Base-by-base conservation (phyloP, 2,888 invertebrate genomes). In the Pseudolycoriella hygida region DNA sequence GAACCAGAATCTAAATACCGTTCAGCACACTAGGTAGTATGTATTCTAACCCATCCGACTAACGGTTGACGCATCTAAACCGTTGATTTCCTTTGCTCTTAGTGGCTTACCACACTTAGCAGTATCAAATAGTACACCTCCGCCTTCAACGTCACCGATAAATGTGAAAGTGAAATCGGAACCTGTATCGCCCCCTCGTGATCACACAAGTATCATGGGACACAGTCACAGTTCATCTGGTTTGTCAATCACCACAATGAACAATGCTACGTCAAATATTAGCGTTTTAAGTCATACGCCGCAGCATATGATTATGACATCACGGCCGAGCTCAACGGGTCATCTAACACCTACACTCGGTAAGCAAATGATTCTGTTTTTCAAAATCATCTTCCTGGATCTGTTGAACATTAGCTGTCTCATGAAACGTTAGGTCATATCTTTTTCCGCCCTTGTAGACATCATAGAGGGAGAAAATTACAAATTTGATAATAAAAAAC, bases 111-210 rank as follows among this genome's bases (percentile, higher is more conserved):
- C 85, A 55, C 84, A 84, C 56, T 69, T 86, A 57, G 73, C 77
- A 49, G 77, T 79, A 53, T 76, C 79, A 52, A 84, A 83, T 59
- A 83, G 82, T 56, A 79, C 79, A 52, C 78, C 78, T 51, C 67
- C 67, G 48, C 81, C 84, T 46, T 76, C 82, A 48, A 76, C 77
- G 53, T 83, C 84, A 54, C 87, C 88, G 25, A 72, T 80, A 60
- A 80, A 84, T 55, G 78, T 90, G 53, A 87, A 87, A 67, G 87
- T 93, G 62, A 93, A 93, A 68, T 88, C 90, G 55, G 93, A 94
- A 65, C 93, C 93, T 19, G 89, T 92, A 60, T 92, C 92, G 53
- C 93, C 93, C 39, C 90, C 90, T 3, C 76, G 92, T 50, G 89
- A 86, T 57, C 80, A 80, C 55, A 71, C 71, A 51, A 69, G 69